Conservation (phyloP, 2,888 invertebrate genomes). For the Amphipyra berbera region DNA sequence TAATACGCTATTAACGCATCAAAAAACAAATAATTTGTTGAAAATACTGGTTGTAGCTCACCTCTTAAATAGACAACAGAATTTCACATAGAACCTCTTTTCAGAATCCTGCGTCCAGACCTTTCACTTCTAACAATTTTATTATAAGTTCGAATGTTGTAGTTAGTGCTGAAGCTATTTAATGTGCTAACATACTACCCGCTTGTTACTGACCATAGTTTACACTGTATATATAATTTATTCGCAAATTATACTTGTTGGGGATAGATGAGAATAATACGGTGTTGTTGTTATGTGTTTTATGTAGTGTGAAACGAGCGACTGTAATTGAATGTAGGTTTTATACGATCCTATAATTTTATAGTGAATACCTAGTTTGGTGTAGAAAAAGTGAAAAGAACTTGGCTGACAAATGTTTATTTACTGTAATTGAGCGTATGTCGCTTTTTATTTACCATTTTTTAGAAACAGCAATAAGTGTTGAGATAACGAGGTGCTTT, state of each 20-base stretch:
- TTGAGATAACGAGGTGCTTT: no score
- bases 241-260: conserved; percentile 51
- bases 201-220: conserved; percentile 8
- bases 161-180: conserved; percentile 11
- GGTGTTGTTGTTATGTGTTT: conserved; percentile 38
- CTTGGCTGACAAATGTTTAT: background rate
- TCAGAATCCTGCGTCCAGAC: conserved; percentile 18
- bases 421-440: no score
- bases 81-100: background rate
- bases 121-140: conserved; percentile 40
- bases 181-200: conserved; percentile 9
- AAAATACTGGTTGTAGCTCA: background rate
- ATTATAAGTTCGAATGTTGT: conserved; percentile 39
- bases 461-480: no score
- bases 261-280: conserved; percentile 42
- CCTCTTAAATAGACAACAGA: background rate
- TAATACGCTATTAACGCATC: background rate
- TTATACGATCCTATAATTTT: conserved; percentile 27
- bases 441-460: no score
- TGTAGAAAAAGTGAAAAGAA: background rate
- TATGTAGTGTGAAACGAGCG: conserved; percentile 45
- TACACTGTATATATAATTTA: conserved; percentile 39
- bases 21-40: background rate
- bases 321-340: conserved; percentile 42
- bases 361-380: background rate